Evolutionary conservation across 2,797 vertebrate genomes (phyloP), one percentile per base, ranked within the genome.

Genomic region (Etheostoma perlongum): DNA sequence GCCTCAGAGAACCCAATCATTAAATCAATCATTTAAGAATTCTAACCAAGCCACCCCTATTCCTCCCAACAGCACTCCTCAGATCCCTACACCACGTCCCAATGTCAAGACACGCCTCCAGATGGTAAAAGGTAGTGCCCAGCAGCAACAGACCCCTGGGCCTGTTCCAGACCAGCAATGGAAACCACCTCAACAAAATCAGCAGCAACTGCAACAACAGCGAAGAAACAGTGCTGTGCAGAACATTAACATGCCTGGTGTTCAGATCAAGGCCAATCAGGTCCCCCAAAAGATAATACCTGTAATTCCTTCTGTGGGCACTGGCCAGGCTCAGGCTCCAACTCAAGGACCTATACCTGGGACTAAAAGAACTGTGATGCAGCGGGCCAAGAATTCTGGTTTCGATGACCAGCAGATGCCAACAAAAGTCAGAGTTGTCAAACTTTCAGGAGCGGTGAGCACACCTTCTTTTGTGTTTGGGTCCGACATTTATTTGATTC

Each of bases 341-440:
- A 42, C 63, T 81, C 88, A 78, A 78, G 90, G 79, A 81, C 81
- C 86, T 72, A 97, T 96, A 90, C 90, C 94, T 0, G 97, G 95
- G 0, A 86, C 96, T 73, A 99, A 99, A 92, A 95, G 98, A 91
- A 99, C 98, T 58, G 98, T 99, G 80, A 97, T 99, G 96, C 98
- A 99, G 92, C 95, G 98, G 58, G 86, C 95, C 70, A 96, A 92
- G 93, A 96, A 90, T 71, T 82, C 84, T 19, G 86, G 90, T 46
- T 83, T 89, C 4, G 96, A 97, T 4, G 93, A 90, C 70, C 95
- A 95, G n/a, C 97, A 95, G 84, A 89, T 95, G 81, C 95, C 96
- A 63, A 95, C 96, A 86, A 99, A 99, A 96, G 96, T 99, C 93
- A 93, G 98, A 92, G 96, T 99, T 76, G 96, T 99, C 92, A 99